Evolutionary conservation across 1,140 invertebrate genomes (phyloP).

Genomic region (Heliothis virescens): DNA sequence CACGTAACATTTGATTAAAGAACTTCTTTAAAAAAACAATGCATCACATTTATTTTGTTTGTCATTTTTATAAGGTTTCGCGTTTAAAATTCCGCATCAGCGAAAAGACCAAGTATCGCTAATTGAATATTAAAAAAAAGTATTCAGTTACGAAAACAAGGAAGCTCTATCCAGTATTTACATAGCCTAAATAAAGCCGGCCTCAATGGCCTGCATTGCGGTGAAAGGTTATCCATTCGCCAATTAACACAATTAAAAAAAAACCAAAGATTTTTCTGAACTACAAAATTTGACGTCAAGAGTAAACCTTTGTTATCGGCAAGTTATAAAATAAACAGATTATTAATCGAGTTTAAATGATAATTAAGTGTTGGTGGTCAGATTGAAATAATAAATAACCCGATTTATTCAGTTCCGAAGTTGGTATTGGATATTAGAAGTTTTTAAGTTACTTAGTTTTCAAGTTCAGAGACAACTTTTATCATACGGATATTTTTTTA

Average conservation of each 20-base stretch:
- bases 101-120: not conserved
- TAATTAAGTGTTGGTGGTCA: not conserved
- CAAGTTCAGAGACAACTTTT: too few species aligned
- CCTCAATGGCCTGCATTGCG: conserved; percentile 53
- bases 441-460: too few species aligned
- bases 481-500: too few species aligned
- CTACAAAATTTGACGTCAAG: conserved; percentile 59
- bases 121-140: conserved; percentile 15
- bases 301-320: not conserved
- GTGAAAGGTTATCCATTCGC: conserved; percentile 69
- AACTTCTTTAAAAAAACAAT: too few species aligned
- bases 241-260: conserved; percentile 64
- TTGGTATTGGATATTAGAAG: too few species aligned
- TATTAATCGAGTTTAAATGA: not conserved
- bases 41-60: too few species aligned
- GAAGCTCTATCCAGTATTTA: conserved; percentile 62
- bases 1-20: too few species aligned
- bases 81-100: not conserved
- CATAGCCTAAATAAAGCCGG: conserved; percentile 63
- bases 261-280: conserved; percentile 52
- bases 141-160: conserved; percentile 52
- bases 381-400: too few species aligned
- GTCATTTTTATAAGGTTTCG: too few species aligned
- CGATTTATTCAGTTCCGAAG: too few species aligned
- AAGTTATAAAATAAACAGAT: not conserved